Base-by-base conservation (phyloP, 2,797 vertebrate species). In the Astyanax mexicanus region DNA sequence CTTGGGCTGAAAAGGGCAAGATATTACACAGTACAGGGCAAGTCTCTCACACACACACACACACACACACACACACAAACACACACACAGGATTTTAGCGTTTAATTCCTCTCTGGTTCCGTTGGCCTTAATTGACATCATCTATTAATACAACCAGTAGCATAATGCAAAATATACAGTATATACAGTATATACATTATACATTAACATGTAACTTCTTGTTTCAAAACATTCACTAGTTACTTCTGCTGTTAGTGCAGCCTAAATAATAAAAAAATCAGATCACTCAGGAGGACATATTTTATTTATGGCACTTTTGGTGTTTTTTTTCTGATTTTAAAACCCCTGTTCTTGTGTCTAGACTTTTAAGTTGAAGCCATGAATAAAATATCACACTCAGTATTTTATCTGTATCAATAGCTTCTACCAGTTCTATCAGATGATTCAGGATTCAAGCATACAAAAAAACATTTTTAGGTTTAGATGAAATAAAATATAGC, bases 1-100 rank as follows among this genome's bases (percentile, higher is more conserved):
- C 9, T 27, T 29, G 66, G 42, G 42, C 44, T 58, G 6, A 58
- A 71, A 71, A 70, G 51, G 19, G 27, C 47, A 61, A 27, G 54
- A 78, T 52, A 15, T 15, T 61, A 47, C 57, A 55, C 17, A 10
- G 6, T 54, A 40, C 15, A 29, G 13, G 25, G 9, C 3, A 69
- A 54, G 47, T 38, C 66, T 32, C 21, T 55, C 27, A 55, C 35
- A 37, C 19, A 38, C n/a, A 69, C 29, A 69, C 19, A 55, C 38
- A 57, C 52, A 58, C 38, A 58, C 8, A 35, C 9, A 38, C 15
- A 42, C 45, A 51, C 38, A 32, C 6, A 62, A 37, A 42, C 25
- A 57, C 25, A 17, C 11, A 57, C 25, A 57, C 54, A 57, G 54
- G 55, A 25, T 17, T 55, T 55, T 23, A 0, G 17, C n/a, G 0